A percentile compares a stretch with the other conserved stretches of the same genome.
Conservation (phyloP, 2,888 invertebrate genomes). For the Andrena dorsata region DNA sequence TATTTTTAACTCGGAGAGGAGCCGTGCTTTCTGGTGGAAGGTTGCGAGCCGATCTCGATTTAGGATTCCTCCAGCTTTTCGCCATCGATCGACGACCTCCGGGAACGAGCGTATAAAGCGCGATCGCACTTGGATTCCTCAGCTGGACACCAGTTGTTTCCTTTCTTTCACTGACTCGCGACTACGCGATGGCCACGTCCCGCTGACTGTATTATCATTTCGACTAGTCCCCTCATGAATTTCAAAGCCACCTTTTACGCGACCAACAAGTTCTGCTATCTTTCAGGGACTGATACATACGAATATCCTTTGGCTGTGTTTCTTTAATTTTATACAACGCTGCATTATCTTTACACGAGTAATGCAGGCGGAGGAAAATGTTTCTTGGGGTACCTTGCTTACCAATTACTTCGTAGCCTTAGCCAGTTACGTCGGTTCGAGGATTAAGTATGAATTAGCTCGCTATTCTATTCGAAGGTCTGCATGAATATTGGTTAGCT, state of each 20-base stretch:
- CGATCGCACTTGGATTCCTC: not conserved
- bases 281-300: too few species aligned
- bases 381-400: too few species aligned
- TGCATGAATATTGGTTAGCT: too few species aligned
- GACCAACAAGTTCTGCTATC: not conserved
- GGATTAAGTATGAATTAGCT: too few species aligned
- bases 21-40: conserved; percentile 5
- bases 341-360: not conserved
- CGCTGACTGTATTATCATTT: conserved; percentile 2
- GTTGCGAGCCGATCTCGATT: conserved; percentile 20
- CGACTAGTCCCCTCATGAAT: conserved; percentile 12
- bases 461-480: too few species aligned
- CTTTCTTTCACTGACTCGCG: not conserved
- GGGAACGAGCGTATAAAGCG: not conserved
- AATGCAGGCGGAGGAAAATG: too few species aligned
- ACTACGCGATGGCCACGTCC: not conserved
- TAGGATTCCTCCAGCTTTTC: conserved; percentile 21
- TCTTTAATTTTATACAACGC: not conserved
- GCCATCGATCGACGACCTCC: conserved; percentile 7
- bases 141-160: not conserved
- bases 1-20: conserved; percentile 29
- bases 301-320: not conserved
- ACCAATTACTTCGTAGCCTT: too few species aligned
- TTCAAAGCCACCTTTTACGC: not conserved
- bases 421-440: too few species aligned